These are phyloP conservation scores for Agrotis puta DNA, from an alignment of 2,888 invertebrate species.

Conservation along the genomic window DNA sequence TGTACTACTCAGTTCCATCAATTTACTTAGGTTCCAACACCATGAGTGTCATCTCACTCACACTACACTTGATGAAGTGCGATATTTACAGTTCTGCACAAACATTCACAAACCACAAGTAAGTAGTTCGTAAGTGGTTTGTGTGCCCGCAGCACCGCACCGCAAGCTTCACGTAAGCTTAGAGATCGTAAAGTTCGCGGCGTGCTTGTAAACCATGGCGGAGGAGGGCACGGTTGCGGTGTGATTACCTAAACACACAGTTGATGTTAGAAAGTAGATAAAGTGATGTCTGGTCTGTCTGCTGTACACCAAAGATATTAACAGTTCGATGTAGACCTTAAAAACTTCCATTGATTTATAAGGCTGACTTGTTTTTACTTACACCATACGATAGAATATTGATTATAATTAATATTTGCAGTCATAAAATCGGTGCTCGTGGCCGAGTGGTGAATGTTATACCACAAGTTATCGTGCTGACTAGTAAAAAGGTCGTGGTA, in stretches of 20 bases:
- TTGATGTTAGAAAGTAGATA: not conserved
- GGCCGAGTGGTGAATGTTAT: not conserved
- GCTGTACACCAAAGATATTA: too few species aligned
- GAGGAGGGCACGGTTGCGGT: constrained; percentile 5
- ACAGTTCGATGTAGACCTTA: not conserved
- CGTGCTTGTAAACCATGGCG: constrained; percentile 9
- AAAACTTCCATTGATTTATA: too few species aligned
- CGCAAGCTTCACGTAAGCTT: not conserved
- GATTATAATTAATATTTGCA: not conserved
- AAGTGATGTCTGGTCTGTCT: not conserved
- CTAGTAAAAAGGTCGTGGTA: not conserved
- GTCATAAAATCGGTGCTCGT: not conserved
- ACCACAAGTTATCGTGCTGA: not conserved
- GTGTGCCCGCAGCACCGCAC: not conserved
- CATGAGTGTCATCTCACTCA: not conserved
- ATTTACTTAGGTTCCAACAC: not conserved
- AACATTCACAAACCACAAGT: constrained; percentile 7
- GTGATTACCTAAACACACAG: too few species aligned
- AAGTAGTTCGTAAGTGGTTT: constrained; percentile 12
- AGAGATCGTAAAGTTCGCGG: constrained; percentile 5
- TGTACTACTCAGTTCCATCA: not conserved
- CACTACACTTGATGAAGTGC: not conserved
- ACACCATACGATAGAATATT: too few species aligned
- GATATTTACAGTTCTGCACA: not conserved
- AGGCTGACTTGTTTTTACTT: too few species aligned